Evolutionary conservation across 2,888 invertebrate species (phyloP), one percentile per base, ranked within the genome.

Genomic region (Phalangium opilio): DNA sequence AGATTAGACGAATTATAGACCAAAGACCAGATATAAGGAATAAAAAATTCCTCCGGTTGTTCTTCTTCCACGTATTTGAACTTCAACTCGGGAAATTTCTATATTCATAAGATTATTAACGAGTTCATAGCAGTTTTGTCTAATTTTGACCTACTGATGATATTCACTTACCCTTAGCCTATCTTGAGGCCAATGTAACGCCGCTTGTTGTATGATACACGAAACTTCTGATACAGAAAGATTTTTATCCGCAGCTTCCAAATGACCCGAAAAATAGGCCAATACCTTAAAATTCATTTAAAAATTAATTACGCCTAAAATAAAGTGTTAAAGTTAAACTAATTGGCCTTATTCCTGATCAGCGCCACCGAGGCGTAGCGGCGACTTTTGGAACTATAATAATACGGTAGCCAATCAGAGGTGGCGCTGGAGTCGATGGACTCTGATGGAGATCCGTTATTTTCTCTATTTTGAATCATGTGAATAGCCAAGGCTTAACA

Each of bases 21-120:
- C 45, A 98, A 72, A 3, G 84, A 83, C 98, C 98, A 98, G 19
- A 96, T 87, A 67, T 99, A 98, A 0, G 98, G 98, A 57, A 96
- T 90, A 72, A 99, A 98, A 73, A 98, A 98, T 62, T 96, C 95
- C 66, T 96, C 96, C 0, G 96, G 96, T 49, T 85, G 80, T 55
- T 96, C 96, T 67, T 99, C 98, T 69, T 99, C 98, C 0, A 98
- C 96, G 64, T 98, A 98, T 57, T 93, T 89, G 71, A 98, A 98
- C 68, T 95, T 96, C 41, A 98, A 70, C 62, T 96, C 96, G 0
- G 96, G 96, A 67, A 96, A 95, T 80, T 95, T 96, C 87, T 93
- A 71, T 2, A 72, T n/a, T n/a, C n/a, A n/a, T n/a, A n/a, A n/a
- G n/a, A n/a, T n/a, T n/a, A n/a, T n/a, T n/a, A n/a, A n/a, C n/a